Conservation (phyloP, 2,113 vertebrate genomes). For the Rattus rattus region DNA sequence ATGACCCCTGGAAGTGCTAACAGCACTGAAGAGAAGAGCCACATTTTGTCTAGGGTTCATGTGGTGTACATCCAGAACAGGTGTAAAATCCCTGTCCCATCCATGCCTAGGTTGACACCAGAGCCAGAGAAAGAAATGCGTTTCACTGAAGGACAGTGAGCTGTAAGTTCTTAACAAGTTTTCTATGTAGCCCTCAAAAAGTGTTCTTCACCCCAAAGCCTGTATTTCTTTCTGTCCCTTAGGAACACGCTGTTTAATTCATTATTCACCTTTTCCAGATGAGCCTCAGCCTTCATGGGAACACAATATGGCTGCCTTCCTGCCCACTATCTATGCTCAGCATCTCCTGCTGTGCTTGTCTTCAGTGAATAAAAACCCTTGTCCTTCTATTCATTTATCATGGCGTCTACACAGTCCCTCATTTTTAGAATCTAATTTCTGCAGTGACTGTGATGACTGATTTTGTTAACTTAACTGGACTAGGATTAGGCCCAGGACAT, state of each 20-base stretch:
- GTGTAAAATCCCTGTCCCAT: too few species aligned
- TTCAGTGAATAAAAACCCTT: not conserved
- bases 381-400: not conserved
- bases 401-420: not conserved
- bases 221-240: fast-evolving
- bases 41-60: not conserved
- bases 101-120: not conserved
- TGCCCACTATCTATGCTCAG: not conserved
- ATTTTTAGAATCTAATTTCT: not conserved
- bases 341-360: not conserved
- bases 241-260: not conserved
- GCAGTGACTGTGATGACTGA: not conserved
- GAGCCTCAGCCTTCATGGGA: slow-evolving; percentile 23
- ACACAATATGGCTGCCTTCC: slow-evolving; percentile 24
- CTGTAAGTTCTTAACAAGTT: not conserved
- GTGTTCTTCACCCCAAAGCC: not conserved
- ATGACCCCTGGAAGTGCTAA: not conserved
- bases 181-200: not conserved
- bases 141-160: not conserved
- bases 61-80: too few species aligned
- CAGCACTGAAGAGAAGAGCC: not conserved
- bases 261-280: not conserved
- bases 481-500: too few species aligned
- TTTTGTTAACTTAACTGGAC: not conserved
- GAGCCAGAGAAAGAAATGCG: not conserved